Evolutionary conservation across 2,113 vertebrate genomes (phyloP).

Genomic region (Coryphaenoides rupestris): DNA sequence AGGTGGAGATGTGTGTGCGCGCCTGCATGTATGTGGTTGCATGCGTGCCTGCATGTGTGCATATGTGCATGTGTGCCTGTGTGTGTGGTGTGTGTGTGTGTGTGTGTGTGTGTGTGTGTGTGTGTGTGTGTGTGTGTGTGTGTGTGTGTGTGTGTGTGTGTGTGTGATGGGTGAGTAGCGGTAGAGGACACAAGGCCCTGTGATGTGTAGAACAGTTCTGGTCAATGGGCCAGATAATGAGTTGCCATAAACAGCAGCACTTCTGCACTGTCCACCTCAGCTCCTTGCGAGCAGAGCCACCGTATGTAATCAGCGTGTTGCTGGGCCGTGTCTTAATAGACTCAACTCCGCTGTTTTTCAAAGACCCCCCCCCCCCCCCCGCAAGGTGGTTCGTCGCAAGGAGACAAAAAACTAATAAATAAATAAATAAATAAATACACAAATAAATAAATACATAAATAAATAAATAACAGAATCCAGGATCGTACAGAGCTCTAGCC

Average conservation of each 20-base stretch:
- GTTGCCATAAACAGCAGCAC: constrained; percentile 74
- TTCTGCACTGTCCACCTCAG: constrained; percentile 69
- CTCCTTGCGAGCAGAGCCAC: constrained; percentile 69
- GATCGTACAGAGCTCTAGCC: no score
- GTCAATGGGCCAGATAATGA: constrained; percentile 77
- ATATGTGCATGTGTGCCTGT: no score
- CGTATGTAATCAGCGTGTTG: constrained; percentile 74
- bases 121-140: no score
- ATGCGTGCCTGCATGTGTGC: no score
- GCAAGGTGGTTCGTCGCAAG: constrained; percentile 58
- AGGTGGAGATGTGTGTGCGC: no score
- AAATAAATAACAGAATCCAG: constrained; percentile 14
- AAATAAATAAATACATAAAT: constrained; percentile 51
- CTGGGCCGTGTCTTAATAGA: constrained; percentile 73
- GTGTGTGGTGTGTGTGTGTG: no score
- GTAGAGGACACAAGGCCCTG: constrained; percentile 69
- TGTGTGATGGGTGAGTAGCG: constrained; percentile 60
- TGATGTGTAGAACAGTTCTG: constrained; percentile 72
- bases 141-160: not conserved
- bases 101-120: no score
- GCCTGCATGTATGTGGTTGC: no score
- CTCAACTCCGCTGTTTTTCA: constrained; percentile 64
- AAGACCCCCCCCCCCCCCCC: constrained; percentile 42
- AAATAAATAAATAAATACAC: constrained; percentile 25
- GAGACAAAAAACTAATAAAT: constrained; percentile 53